A percentile compares a stretch with the other conserved stretches of the same genome.
phyloP scores from a whole-genome alignment of 2,888 invertebrate genomes.

The Diarsia rubi region DNA sequence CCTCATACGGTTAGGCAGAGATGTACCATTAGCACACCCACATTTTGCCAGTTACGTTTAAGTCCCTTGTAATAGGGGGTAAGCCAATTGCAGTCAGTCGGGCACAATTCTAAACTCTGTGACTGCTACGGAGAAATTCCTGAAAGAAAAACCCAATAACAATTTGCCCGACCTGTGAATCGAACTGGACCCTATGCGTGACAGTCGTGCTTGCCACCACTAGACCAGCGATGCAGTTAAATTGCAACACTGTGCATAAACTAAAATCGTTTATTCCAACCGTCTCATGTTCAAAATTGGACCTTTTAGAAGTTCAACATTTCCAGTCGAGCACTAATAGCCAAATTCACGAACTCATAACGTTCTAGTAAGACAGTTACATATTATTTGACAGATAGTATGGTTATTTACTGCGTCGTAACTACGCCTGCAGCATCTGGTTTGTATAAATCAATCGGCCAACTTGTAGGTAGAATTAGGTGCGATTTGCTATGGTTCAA shows the following conservation, averaged over 20 bases:
- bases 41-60: too few species aligned
- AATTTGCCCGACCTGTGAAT: too few species aligned
- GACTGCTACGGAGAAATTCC: too few species aligned
- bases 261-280: background rate
- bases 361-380: conserved; percentile 48
- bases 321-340: background rate
- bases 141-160: too few species aligned
- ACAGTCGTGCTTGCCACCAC: too few species aligned
- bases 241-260: background rate
- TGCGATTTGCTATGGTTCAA: conserved; percentile 47
- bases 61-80: too few species aligned
- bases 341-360: conserved; percentile 39
- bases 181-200: too few species aligned
- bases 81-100: too few species aligned
- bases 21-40: too few species aligned
- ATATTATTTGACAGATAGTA: conserved; percentile 56
- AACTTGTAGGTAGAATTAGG: conserved; percentile 48
- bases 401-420: conserved; percentile 49
- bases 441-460: conserved; percentile 59
- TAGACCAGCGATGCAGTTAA: background rate
- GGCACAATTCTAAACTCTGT: too few species aligned
- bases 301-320: conserved; percentile 12
- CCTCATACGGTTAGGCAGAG: too few species aligned
- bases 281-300: conserved; percentile 14
- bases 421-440: conserved; percentile 56